These are phyloP conservation scores for Pasiphila rectangulata DNA, from an alignment of 2,888 invertebrate species.

Conservation along the genomic window DNA sequence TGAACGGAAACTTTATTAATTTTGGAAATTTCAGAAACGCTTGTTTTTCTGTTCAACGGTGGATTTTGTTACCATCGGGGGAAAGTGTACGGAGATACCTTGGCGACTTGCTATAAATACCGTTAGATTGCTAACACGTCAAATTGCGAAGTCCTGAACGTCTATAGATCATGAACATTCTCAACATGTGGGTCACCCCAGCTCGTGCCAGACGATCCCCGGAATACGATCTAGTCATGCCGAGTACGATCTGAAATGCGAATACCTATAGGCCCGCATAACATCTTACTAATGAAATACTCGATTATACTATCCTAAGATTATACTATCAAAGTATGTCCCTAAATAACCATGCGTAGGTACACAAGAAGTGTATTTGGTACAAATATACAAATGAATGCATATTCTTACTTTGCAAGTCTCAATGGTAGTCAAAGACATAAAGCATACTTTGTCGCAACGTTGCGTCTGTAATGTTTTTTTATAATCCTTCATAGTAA, in stretches of 20 bases:
- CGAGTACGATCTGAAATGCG: slow-evolving; percentile 41
- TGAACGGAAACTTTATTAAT: not conserved
- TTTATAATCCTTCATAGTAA: no score
- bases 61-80: not conserved
- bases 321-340: no score
- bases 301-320: no score
- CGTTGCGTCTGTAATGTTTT: no score
- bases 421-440: no score
- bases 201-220: slow-evolving; percentile 32
- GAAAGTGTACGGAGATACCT: not conserved
- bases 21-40: not conserved
- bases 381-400: no score
- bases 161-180: slow-evolving; percentile 5
- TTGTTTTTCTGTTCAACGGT: not conserved
- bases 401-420: no score
- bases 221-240: slow-evolving; percentile 46
- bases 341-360: no score
- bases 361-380: no score
- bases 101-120: not conserved
- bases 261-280: slow-evolving; percentile 34
- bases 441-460: no score
- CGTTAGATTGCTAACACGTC: not conserved
- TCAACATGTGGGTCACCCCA: slow-evolving; percentile 23
- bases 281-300: slow-evolving; percentile 10
- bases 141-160: not conserved